phyloP scores from a whole-genome alignment of 2,797 vertebrate genomes.

The Menidia menidia region DNA sequence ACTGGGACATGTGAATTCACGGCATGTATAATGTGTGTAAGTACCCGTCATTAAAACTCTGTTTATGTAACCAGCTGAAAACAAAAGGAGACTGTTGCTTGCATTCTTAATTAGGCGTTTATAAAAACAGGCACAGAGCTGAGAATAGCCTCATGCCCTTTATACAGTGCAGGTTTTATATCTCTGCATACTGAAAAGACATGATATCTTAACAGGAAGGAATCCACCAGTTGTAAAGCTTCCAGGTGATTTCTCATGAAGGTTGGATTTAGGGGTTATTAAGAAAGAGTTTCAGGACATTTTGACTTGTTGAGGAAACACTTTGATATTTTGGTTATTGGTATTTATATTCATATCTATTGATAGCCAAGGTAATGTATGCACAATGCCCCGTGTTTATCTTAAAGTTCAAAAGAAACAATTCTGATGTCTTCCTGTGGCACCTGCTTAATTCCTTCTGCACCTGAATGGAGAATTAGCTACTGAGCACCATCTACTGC shows the following conservation, averaged over 20 bases:
- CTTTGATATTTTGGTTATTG: too few species aligned
- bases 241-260: neutral
- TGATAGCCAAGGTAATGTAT: too few species aligned
- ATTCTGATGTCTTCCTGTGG: too few species aligned
- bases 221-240: neutral
- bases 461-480: too few species aligned
- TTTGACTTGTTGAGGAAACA: too few species aligned
- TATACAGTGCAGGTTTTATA: neutral
- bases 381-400: too few species aligned
- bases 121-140: conserved; percentile 7
- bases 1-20: conserved; percentile 91
- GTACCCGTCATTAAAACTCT: conserved; percentile 61
- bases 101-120: conserved; percentile 34
- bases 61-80: conserved; percentile 59
- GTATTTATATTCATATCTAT: too few species aligned
- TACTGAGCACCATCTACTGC: too few species aligned
- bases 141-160: neutral
- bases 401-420: too few species aligned
- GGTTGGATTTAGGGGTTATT: neutral
- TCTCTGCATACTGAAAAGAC: neutral
- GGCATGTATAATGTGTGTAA: conserved; percentile 87
- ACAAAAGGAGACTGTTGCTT: conserved; percentile 22
- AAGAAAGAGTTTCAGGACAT: neutral
- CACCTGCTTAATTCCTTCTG: too few species aligned
- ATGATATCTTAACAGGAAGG: neutral